These are phyloP conservation scores for Mythimna loreyi DNA, from an alignment of 2,888 invertebrate genomes.

Conservation along the genomic window DNA sequence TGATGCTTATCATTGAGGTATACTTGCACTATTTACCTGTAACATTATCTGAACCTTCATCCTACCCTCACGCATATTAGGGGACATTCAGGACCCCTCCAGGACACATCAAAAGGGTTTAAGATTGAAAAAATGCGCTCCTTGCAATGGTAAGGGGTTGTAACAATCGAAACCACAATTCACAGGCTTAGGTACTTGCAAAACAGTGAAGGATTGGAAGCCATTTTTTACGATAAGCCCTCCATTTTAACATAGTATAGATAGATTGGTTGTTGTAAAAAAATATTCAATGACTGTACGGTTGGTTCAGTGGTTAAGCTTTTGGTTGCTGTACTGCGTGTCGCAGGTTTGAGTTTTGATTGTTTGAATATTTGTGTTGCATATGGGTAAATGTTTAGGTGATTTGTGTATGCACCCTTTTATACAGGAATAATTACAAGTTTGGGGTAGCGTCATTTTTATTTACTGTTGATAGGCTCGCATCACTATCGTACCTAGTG, in stretches of 20 bases:
- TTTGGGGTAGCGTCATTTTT: too few species aligned
- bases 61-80: conserved; percentile 38
- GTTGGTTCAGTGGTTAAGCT: too few species aligned
- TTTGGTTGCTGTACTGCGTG: too few species aligned
- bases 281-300: too few species aligned
- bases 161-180: conserved; percentile 67
- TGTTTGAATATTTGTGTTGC: too few species aligned
- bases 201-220: conserved; percentile 25
- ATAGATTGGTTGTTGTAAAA: not conserved
- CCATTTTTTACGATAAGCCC: conserved; percentile 18
- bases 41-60: conserved; percentile 15
- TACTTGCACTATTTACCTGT: not conserved
- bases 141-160: conserved; percentile 61
- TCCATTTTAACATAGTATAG: not conserved
- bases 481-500: too few species aligned
- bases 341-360: too few species aligned
- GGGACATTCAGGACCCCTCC: conserved; percentile 18
- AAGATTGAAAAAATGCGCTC: conserved; percentile 49
- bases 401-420: too few species aligned
- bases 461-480: too few species aligned
- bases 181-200: conserved; percentile 52
- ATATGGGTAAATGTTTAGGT: too few species aligned
- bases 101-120: conserved; percentile 35
- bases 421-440: too few species aligned
- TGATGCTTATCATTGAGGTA: not conserved